A percentile compares a stretch with the other conserved stretches of the same genome.
Evolutionary conservation across 1,140 invertebrate genomes (phyloP).

Genomic region (Drosophila takahashii): DNA sequence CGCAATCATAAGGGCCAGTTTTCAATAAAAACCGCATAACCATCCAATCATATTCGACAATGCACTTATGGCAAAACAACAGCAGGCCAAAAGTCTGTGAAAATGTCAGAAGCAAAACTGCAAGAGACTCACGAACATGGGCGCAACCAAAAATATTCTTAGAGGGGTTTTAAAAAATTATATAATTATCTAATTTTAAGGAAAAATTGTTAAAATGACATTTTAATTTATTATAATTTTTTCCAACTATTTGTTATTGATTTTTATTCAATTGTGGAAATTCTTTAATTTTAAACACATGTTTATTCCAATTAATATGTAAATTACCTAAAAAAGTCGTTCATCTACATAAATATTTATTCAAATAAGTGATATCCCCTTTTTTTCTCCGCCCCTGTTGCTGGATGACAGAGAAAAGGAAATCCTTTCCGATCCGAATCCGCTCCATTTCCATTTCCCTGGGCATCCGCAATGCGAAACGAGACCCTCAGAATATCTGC

Average conservation of each 20-base stretch:
- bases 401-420: slow-evolving; percentile 23
- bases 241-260: too few relatives aligned
- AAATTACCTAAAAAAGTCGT: too few relatives aligned
- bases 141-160: background rate
- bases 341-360: too few relatives aligned
- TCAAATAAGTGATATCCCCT: background rate
- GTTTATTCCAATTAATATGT: too few relatives aligned
- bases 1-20: background rate
- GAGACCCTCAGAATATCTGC: background rate
- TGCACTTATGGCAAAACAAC: background rate
- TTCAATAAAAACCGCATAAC: background rate
- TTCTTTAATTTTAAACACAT: too few relatives aligned
- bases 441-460: slow-evolving; percentile 6
- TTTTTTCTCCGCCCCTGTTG: background rate
- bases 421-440: background rate
- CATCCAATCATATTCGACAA: background rate
- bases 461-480: background rate
- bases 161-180: too few relatives aligned
- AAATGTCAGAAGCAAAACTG: slow-evolving; percentile 1
- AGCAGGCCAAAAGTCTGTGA: background rate
- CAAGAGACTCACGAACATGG: background rate
- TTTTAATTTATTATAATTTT: too few relatives aligned
- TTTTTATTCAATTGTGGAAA: too few relatives aligned
- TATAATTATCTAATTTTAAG: too few relatives aligned
- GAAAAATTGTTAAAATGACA: too few relatives aligned